Evolutionary conservation across 2,113 vertebrate species (phyloP).

Genomic region (Polypterus bichir): DNA sequence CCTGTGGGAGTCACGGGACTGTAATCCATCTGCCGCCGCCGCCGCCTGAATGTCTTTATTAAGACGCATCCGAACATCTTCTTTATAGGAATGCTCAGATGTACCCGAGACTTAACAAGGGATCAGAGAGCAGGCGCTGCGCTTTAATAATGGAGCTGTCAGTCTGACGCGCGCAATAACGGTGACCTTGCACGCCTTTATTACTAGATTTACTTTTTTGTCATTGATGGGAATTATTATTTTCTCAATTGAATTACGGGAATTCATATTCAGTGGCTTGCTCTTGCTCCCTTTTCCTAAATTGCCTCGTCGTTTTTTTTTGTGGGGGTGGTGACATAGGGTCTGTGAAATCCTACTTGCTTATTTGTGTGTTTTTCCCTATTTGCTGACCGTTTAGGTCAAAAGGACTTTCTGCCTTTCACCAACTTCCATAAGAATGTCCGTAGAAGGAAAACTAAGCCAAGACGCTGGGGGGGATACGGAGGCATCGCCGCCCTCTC

Average conservation of each 20-base stretch:
- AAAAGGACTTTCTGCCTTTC: conserved; percentile 36
- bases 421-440: conserved; percentile 57
- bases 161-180: conserved; percentile 23
- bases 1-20: too few species aligned
- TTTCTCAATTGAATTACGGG: conserved; percentile 13
- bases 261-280: background rate
- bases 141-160: conserved; percentile 36
- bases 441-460: conserved; percentile 52
- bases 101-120: conserved; percentile 8
- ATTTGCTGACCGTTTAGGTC: conserved; percentile 38
- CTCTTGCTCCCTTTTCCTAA: too few species aligned
- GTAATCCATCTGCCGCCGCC: too few species aligned
- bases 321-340: too few species aligned
- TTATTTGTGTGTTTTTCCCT: conserved; percentile 12
- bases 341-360: too few species aligned
- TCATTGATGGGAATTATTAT: conserved; percentile 27
- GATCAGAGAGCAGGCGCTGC: conserved; percentile 21
- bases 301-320: too few species aligned
- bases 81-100: conserved; percentile 16
- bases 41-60: conserved; percentile 7
- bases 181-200: conserved; percentile 21
- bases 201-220: conserved; percentile 24
- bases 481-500: conserved; percentile 28
- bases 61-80: conserved; percentile 13
- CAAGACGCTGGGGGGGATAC: conserved; percentile 35